phyloP scores from a whole-genome alignment of 2,113 vertebrate genomes.

The Scomber scombrus region DNA sequence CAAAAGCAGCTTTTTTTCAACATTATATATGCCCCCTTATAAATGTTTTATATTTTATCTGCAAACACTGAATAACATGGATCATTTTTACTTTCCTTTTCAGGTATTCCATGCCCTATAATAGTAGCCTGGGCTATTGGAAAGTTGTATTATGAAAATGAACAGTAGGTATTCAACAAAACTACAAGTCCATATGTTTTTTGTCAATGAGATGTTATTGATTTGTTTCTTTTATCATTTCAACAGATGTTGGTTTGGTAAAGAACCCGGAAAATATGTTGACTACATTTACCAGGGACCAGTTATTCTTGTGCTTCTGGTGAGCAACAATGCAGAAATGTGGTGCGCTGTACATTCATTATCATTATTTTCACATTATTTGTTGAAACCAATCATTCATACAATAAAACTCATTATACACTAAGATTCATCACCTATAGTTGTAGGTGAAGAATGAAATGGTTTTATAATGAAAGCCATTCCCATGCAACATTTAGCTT shows the following conservation, averaged over 20 bases:
- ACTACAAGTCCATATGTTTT: not conserved
- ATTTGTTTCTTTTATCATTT: constrained; percentile 37
- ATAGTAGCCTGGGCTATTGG: constrained; percentile 93
- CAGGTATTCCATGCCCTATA: constrained; percentile 94
- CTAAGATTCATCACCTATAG: not conserved
- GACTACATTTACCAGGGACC: constrained; percentile 99
- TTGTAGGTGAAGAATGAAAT: constrained; percentile 11
- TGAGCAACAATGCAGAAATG: constrained; percentile 74
- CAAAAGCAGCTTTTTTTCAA: not conserved
- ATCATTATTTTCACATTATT: not conserved
- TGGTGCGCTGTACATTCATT: not conserved
- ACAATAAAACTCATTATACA: not conserved
- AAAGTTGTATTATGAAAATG: constrained; percentile 93
- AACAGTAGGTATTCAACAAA: constrained; percentile 88
- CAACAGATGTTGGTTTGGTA: constrained; percentile 98
- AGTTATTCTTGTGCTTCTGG: constrained; percentile 96
- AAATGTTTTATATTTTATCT: not conserved
- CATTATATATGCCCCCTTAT: not conserved
- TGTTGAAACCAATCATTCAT: not conserved
- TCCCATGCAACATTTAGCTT: not conserved
- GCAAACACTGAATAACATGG: not conserved
- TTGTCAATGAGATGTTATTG: not conserved
- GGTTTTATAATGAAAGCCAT: constrained; percentile 22
- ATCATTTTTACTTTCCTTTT: constrained; percentile 43
- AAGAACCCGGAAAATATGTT: constrained; percentile 95